Conservation (phyloP, 2,113 vertebrate species). For the Myotis yumanensis region DNA sequence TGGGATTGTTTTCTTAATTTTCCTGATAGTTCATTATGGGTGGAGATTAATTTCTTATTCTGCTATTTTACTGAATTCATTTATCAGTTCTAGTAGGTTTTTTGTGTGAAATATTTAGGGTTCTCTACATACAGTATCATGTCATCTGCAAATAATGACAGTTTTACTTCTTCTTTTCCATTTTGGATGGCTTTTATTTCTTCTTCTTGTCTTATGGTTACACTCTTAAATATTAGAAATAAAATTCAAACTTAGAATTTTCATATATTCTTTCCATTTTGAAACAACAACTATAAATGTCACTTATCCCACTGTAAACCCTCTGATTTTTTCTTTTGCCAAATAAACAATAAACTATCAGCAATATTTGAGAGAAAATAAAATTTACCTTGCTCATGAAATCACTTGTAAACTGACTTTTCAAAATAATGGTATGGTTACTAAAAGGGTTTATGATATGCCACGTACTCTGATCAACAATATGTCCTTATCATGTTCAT, state of each 20-base stretch:
- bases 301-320: not conserved
- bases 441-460: not conserved
- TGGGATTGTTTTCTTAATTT: not conserved
- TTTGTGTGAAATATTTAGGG: not conserved
- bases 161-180: not conserved
- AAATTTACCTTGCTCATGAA: not conserved
- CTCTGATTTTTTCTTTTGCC: not conserved
- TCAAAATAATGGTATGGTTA: not conserved
- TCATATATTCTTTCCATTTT: constrained; percentile 2
- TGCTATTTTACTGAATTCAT: not conserved
- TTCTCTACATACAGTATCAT: not conserved
- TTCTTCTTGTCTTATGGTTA: not conserved
- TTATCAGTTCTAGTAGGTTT: not conserved
- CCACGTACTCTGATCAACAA: not conserved
- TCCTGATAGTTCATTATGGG: not conserved
- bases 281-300: not conserved
- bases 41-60: not conserved
- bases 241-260: not conserved
- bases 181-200: not conserved
- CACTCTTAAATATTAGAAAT: not conserved
- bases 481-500: not conserved
- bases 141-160: not conserved
- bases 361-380: constrained; percentile 23
- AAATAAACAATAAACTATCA: not conserved
- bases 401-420: constrained; percentile 32